Conservation (phyloP, 2,888 invertebrate genomes). For the Lycia hirtaria region DNA sequence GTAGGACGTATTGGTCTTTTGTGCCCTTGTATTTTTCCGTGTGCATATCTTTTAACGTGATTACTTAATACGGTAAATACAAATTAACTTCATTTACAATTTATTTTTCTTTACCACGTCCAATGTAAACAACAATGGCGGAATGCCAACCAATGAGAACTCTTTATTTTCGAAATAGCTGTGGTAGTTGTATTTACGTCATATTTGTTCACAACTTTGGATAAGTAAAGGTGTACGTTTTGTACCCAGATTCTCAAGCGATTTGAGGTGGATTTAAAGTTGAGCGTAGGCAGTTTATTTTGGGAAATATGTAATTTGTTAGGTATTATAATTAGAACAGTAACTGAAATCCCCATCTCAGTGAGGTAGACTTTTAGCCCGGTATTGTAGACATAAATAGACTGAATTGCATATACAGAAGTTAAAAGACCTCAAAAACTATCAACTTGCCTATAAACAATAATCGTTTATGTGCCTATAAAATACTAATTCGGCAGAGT, state of each 20-base stretch:
- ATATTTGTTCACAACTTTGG: too few species aligned
- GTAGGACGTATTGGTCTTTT: conserved; percentile 75
- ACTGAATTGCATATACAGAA: conserved; percentile 60
- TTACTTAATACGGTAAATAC: conserved; percentile 44
- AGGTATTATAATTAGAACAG: conserved; percentile 4
- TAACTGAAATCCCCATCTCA: conserved; percentile 47
- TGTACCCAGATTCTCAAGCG: conserved; percentile 55
- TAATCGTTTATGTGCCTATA: conserved; percentile 64
- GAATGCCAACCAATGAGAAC: too few species aligned
- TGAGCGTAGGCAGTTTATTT: conserved; percentile 2
- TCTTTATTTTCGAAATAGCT: too few species aligned
- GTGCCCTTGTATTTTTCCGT: conserved; percentile 57
- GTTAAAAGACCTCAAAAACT: conserved; percentile 72
- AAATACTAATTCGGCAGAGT: conserved; percentile 81
- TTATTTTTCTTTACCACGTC: too few species aligned
- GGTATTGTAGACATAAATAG: conserved; percentile 61
- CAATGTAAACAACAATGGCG: too few species aligned
- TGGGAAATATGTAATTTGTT: not conserved
- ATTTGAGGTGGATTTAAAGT: conserved; percentile 9
- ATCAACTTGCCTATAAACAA: conserved; percentile 60
- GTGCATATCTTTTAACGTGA: conserved; percentile 27
- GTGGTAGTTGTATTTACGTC: too few species aligned
- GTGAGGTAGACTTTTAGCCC: conserved; percentile 55
- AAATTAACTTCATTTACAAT: conserved; percentile 43
- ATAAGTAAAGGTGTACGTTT: too few species aligned